Conservation (phyloP, 1,140 invertebrate species). For the Cryptotermes secundus region DNA sequence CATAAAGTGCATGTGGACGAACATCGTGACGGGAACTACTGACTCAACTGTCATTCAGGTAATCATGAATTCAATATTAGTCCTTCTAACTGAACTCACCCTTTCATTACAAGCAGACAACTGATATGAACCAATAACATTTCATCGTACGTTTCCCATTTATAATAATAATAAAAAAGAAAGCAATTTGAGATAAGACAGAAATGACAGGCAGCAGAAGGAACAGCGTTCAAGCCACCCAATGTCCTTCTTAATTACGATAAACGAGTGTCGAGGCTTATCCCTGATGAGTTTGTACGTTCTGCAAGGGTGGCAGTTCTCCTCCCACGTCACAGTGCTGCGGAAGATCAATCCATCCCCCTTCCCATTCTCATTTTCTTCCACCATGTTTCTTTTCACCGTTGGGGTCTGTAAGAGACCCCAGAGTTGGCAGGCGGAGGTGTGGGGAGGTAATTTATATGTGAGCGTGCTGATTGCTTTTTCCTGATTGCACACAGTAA, state of each 20-base stretch:
- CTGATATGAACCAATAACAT: too few relatives aligned
- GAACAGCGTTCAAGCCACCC: not conserved
- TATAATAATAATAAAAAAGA: too few relatives aligned
- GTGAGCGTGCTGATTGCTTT: constrained; percentile 17
- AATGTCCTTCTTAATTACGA: not conserved
- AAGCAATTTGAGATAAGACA: too few relatives aligned
- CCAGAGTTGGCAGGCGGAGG: not conserved
- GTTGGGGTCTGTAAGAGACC: not conserved
- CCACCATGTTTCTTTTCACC: constrained; percentile 6
- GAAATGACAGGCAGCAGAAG: too few relatives aligned
- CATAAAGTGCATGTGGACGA: too few relatives aligned
- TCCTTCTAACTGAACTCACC: too few relatives aligned
- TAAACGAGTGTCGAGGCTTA: not conserved
- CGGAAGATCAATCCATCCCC: not conserved
- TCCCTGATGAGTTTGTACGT: not conserved
- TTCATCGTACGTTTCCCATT: too few relatives aligned
- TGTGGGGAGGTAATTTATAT: constrained; percentile 11
- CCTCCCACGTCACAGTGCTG: not conserved
- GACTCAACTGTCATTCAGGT: too few relatives aligned
- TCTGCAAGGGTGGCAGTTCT: not conserved
- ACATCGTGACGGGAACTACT: too few relatives aligned
- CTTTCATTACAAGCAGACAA: too few relatives aligned
- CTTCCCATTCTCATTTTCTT: not conserved
- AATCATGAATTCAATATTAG: too few relatives aligned
- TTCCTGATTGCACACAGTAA: not conserved